These are phyloP conservation scores for Petrosia ficiformis DNA, from an alignment of 37 sponge, comb jelly and placozoan genomes.

Conservation along the genomic window DNA sequence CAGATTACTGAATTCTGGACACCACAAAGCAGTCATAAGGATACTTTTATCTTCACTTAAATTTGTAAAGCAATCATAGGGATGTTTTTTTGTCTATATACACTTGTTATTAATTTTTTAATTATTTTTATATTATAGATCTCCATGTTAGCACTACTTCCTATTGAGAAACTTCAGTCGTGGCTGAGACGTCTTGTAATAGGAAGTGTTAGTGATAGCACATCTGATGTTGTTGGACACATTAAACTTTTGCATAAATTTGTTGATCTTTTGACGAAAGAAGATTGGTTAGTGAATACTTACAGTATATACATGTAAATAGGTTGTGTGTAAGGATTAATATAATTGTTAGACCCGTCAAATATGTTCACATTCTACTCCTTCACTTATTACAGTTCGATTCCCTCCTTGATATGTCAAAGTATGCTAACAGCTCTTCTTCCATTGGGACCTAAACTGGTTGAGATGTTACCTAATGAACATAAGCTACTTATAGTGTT, in stretches of 20 bases:
- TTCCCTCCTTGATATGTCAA: background rate
- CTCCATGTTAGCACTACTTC: background rate
- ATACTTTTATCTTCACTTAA: too few species aligned
- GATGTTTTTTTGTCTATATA: too few species aligned
- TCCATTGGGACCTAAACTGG: slow-evolving; percentile 36
- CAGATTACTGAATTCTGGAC: too few species aligned
- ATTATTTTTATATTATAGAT: slow-evolving; percentile 2
- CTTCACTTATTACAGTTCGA: background rate
- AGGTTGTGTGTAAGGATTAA: too few species aligned
- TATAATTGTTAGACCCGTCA: too few species aligned
- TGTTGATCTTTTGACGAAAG: slow-evolving; percentile 33
- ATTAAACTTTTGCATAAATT: slow-evolving; percentile 15
- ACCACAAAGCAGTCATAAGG: too few species aligned
- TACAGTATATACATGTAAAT: background rate
- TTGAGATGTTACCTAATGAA: slow-evolving; percentile 7
- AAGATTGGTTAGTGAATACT: slow-evolving; percentile 39
- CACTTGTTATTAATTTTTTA: background rate
- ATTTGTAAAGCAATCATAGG: too few species aligned
- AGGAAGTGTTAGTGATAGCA: slow-evolving; percentile 17
- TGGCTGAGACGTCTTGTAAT: slow-evolving; percentile 57
- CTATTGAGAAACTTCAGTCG: background rate
- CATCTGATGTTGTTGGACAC: background rate
- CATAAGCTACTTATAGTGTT: slow-evolving; percentile 14
- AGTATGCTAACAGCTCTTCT: slow-evolving; percentile 45
- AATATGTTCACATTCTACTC: too few species aligned